Conservation (phyloP, 2,113 vertebrate species). For the Siniperca knerii region DNA sequence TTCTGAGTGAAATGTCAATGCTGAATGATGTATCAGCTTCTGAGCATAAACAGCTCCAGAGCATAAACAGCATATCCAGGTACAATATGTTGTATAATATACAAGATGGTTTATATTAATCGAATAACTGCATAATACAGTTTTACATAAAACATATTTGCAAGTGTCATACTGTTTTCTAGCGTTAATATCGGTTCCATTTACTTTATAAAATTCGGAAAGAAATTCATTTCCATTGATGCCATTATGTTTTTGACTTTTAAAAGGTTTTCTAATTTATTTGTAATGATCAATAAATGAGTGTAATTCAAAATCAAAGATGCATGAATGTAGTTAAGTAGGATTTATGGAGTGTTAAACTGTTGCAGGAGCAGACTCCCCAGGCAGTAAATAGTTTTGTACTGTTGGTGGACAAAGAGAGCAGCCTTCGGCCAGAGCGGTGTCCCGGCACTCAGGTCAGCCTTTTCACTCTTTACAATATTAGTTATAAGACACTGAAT, state of each 20-base stretch:
- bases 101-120: neutral
- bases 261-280: neutral
- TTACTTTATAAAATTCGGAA: neutral
- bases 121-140: neutral
- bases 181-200: neutral
- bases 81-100: neutral
- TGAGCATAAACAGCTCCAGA: no score
- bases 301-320: neutral
- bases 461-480: neutral
- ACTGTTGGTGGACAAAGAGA: conserved; percentile 88
- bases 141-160: neutral
- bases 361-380: conserved; percentile 76
- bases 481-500: neutral
- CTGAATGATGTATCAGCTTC: neutral
- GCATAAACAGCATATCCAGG: no score
- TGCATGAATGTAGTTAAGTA: neutral
- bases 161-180: neutral
- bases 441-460: conserved; percentile 87
- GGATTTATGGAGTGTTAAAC: conserved; percentile 1
- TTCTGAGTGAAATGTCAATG: conserved; percentile 27
- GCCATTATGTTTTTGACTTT: neutral
- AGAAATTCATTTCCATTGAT: neutral
- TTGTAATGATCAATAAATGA: neutral
- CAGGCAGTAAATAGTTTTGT: conserved; percentile 82
- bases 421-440: conserved; percentile 77